Base-by-base conservation (phyloP, 2,888 invertebrate genomes). In the Drosophila setosimentum region DNA sequence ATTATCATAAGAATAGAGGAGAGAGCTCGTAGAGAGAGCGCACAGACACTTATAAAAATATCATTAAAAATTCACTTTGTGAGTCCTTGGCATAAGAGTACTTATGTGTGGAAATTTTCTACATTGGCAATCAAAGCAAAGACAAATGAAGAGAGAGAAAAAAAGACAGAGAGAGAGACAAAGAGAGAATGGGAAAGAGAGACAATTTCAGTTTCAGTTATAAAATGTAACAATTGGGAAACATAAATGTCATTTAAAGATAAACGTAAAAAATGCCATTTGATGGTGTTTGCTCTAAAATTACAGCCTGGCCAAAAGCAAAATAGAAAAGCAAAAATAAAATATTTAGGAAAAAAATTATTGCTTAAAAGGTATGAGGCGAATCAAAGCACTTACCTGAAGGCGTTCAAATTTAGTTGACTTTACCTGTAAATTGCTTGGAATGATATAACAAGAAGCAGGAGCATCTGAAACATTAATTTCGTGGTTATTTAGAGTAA, bases 161-260 rank as follows among this genome's bases (percentile, higher is more conserved):
- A 8, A 54, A n/a, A 29, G 7, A 21, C 7, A 21, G 21, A 45
- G 21, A 16, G 48, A 49, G 27, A 27, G 6, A 11, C 5, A 29
- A 13, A 29, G 13, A 5, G 29, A n/a, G 24, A 7, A 32, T 13
- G 21, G 16, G 16, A 7, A 24, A 18, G 11, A 27, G 27, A 18
- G 48, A 71, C 76, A 78, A 65, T 73, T 70, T 79, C 74, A 75
- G 66, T 76, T 78, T 75, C 45, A 27, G 80, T 73, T 82, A 79
- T 76, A 71, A 87, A 83, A 85, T 87, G 85, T 70, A 89, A 63
- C 87, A 87, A 84, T 71, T 82, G 85, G 85, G 85, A 89, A 82
- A 87, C 85, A 85, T 85, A 85, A 85, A 89, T 85, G 85, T 87
- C 85, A 85, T 87, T 89, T 76, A 65, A 65, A 89, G 87, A 85